Conservation (phyloP, 1,140 invertebrate genomes). For the Drosophila nasuta region DNA sequence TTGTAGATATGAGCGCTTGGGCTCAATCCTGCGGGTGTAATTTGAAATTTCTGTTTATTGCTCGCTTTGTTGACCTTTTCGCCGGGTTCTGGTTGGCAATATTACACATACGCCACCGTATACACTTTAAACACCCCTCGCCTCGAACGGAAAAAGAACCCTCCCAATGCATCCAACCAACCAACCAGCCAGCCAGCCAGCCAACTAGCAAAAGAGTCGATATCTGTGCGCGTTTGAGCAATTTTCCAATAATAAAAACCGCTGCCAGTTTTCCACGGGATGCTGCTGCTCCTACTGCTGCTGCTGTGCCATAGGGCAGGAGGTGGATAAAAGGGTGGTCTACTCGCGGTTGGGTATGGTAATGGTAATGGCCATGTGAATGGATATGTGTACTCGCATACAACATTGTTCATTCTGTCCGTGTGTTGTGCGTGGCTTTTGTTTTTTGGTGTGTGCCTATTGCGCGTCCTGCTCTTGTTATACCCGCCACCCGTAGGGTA, state of each 20-base stretch:
- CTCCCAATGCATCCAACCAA: background rate
- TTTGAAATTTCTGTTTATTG: slow-evolving; percentile 48
- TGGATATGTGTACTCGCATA: slow-evolving; percentile 18
- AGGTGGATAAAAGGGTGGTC: no score
- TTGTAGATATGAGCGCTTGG: background rate
- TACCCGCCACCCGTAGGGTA: no score
- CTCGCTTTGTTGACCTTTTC: slow-evolving; percentile 43
- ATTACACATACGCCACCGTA: slow-evolving; percentile 23
- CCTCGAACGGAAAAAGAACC: background rate
- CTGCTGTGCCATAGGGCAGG: background rate
- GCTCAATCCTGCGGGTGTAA: slow-evolving; percentile 34
- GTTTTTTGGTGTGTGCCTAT: slow-evolving; percentile 28
- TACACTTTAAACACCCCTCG: slow-evolving; percentile 4
- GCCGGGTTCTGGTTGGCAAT: slow-evolving; percentile 21
- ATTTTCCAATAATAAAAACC: slow-evolving; percentile 49
- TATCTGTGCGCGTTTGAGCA: slow-evolving; percentile 43
- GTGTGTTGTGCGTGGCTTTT: slow-evolving; percentile 30
- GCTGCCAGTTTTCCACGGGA: slow-evolving; percentile 27
- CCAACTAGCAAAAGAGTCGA: slow-evolving; percentile 27
- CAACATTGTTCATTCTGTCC: slow-evolving; percentile 35
- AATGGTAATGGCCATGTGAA: slow-evolving; percentile 27
- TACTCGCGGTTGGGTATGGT: slow-evolving; percentile 6
- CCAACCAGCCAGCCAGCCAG: no score
- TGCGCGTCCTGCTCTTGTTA: background rate
- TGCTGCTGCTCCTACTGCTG: background rate